These are phyloP conservation scores for Yponomeuta malinellus DNA, from an alignment of 2,888 invertebrate genomes.

Conservation along the genomic window DNA sequence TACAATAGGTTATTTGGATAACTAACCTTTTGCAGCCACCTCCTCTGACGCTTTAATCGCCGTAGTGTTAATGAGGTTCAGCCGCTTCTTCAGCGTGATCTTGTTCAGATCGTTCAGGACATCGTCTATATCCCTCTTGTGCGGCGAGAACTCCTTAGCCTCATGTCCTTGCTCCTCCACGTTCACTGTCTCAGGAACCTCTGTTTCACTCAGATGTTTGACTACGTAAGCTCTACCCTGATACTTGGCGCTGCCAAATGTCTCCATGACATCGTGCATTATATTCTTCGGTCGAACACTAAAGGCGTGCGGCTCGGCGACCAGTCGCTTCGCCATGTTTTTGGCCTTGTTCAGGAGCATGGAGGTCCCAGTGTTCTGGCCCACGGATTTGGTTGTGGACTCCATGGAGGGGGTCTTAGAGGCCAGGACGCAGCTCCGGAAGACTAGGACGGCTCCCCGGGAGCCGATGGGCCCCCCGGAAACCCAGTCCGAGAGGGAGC, in stretches of 20 bases:
- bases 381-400: slow-evolving; percentile 57
- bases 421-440: slow-evolving; percentile 79
- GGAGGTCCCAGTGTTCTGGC: slow-evolving; percentile 60
- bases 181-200: slow-evolving; percentile 41
- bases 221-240: slow-evolving; percentile 52
- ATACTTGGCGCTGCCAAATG: slow-evolving; percentile 46
- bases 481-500: slow-evolving; percentile 68
- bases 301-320: slow-evolving; percentile 60
- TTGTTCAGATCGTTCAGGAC: slow-evolving; percentile 65
- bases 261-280: slow-evolving; percentile 71
- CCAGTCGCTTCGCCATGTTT: slow-evolving; percentile 60
- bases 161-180: slow-evolving; percentile 55
- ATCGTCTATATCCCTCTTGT: slow-evolving; percentile 62
- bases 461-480: slow-evolving; percentile 78
- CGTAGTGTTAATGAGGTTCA: slow-evolving; percentile 65
- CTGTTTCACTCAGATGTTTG: slow-evolving; percentile 53
- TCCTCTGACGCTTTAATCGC: slow-evolving; percentile 59
- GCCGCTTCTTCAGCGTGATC: slow-evolving; percentile 63
- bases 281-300: slow-evolving; percentile 59
- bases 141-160: slow-evolving; percentile 26
- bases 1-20: too few relatives aligned
- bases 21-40: slow-evolving; percentile 35
- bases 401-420: slow-evolving; percentile 59
- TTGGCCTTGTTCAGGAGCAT: slow-evolving; percentile 65
- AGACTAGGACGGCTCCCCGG: slow-evolving; percentile 79